These are phyloP conservation scores for Galeopsomyia nigrocyanea DNA, from an alignment of 2,888 invertebrate genomes.

Conservation along the genomic window DNA sequence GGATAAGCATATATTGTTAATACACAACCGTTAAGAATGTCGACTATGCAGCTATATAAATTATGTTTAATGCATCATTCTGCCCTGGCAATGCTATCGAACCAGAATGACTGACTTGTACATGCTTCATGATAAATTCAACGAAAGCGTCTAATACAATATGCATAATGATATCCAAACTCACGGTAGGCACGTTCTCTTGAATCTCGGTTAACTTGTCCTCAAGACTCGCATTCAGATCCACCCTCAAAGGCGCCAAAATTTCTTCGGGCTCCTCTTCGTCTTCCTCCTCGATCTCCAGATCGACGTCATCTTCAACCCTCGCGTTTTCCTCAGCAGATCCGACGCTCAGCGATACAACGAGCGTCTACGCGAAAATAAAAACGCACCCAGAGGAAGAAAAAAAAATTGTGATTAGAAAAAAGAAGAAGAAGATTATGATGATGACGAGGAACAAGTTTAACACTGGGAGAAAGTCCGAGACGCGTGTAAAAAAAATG, in stretches of 20 bases:
- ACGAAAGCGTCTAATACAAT: constrained; percentile 4
- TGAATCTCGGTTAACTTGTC: constrained; percentile 47
- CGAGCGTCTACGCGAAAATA: constrained; percentile 34
- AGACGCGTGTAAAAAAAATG: background rate
- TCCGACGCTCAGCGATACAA: background rate
- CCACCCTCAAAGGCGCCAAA: constrained; percentile 57
- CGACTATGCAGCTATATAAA: constrained; percentile 14
- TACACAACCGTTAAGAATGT: constrained; percentile 67
- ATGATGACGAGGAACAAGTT: no score
- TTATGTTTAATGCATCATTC: constrained; percentile 1
- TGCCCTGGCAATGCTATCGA: no score
- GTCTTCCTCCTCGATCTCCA: constrained; percentile 50
- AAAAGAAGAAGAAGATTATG: no score
- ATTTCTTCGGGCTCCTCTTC: constrained; percentile 53
- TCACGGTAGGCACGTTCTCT: constrained; percentile 38
- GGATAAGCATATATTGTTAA: no score
- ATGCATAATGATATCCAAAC: background rate
- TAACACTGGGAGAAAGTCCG: no score
- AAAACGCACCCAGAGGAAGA: background rate
- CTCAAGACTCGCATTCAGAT: constrained; percentile 51
- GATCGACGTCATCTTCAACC: constrained; percentile 16
- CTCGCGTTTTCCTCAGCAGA: background rate
- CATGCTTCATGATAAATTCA: no score
- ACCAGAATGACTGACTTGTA: no score
- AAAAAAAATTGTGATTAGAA: background rate